Evolutionary conservation across 2,888 invertebrate species (phyloP), one percentile per base, ranked within the genome.

Genomic region (Cenopis cana): DNA sequence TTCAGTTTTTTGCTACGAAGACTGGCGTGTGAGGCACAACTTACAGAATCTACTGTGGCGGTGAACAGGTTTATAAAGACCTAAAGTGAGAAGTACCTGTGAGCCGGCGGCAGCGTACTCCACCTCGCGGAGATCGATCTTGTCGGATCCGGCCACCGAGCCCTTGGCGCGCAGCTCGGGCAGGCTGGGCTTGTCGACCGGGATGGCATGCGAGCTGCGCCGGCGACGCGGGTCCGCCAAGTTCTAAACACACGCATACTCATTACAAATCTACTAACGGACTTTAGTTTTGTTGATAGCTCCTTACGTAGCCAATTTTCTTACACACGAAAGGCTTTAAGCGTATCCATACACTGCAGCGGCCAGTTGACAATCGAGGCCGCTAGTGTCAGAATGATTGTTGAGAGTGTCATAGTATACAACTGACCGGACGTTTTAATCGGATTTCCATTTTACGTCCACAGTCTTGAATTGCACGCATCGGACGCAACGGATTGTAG

Each of bases 211-310:
- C 64, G 88, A 94, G 84, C 94, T 94, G 65, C 94, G 89, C 73
- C 95, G 94, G 20, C 94, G 89, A 75, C 92, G 93, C 73, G 94
- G 94, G 41, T 95, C 95, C 72, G 94, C 88, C 57, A 95, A 84
- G 81, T 94, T 95, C 96, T 96, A 87, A 29, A 49, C 14, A 33
- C 14, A n/a, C 55, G 12, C 20, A 14, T 41, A 41, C 5, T 8
- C 5, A 33, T 33, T 33, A 33, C 9, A 33, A 14, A 4, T 41
- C 12, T 2, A 46, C n/a, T 33, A 33, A 33, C 6, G 41, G 14
- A n/a, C 41, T 46, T 46, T 33, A 5, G 6, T n/a, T n/a, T 46
- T 46, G 46, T n/a, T 41, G 46, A 46, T 12, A 46, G 46, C 46
- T 46, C 46, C 46, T n/a, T 6, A 46, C n/a, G 5, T n/a, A n/a